A percentile compares a stretch with the other conserved stretches of the same genome.
These are phyloP conservation scores for Polypterus senegalus DNA, from an alignment of 2,113 vertebrate genomes.

Conservation along the genomic window DNA sequence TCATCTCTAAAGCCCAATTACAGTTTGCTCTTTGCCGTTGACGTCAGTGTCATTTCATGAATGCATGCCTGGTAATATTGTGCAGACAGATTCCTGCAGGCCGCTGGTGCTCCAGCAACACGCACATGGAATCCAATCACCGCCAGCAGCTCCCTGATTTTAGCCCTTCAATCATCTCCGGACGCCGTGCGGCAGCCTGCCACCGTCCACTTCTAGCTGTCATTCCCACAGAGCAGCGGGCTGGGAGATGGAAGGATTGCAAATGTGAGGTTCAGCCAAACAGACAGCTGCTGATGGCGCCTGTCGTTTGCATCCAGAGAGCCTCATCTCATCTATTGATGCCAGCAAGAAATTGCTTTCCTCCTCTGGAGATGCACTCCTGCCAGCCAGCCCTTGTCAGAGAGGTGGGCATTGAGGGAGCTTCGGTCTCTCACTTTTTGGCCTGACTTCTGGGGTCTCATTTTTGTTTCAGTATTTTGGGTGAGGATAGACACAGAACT, in stretches of 20 bases:
- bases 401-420: too few species aligned
- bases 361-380: not conserved
- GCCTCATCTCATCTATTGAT: constrained; percentile 37
- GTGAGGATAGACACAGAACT: too few species aligned
- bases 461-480: too few species aligned
- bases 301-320: constrained; percentile 18
- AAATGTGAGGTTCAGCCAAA: not conserved
- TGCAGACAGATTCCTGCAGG: too few species aligned
- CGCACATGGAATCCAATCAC: not conserved
- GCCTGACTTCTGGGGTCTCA: too few species aligned
- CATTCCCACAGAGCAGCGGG: constrained; percentile 2
- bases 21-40: too few species aligned
- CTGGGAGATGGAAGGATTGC: constrained; percentile 17
- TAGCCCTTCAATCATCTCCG: not conserved
- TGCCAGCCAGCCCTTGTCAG: too few species aligned
- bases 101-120: too few species aligned
- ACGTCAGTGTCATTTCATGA: too few species aligned
- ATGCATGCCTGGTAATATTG: too few species aligned
- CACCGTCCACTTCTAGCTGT: not conserved
- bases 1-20: too few species aligned
- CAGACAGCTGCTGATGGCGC: constrained; percentile 18
- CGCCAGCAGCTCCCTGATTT: not conserved
- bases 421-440: too few species aligned
- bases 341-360: not conserved
- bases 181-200: not conserved